Conservation (phyloP, 1,140 invertebrate species). For the Heterodera carotae region DNA sequence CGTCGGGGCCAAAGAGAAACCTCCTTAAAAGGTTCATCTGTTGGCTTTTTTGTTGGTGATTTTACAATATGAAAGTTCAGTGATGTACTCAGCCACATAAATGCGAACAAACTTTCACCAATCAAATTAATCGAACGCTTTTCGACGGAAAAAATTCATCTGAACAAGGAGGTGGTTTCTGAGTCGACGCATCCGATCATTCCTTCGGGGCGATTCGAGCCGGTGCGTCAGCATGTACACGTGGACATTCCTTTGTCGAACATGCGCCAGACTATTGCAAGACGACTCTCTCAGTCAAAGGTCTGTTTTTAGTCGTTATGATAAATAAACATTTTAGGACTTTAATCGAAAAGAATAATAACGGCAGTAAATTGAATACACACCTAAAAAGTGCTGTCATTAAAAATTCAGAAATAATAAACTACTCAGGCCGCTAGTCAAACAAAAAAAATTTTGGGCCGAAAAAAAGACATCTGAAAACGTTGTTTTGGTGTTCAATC, state of each 20-base stretch:
- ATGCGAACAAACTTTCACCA: constrained; percentile 27
- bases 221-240: constrained; percentile 66
- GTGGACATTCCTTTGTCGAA: constrained; percentile 82
- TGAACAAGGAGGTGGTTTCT: constrained; percentile 5
- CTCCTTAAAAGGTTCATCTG: constrained; percentile 46
- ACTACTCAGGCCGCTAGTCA: too few species aligned
- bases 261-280: constrained; percentile 74
- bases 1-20: constrained; percentile 51
- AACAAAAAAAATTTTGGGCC: too few species aligned
- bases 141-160: neutral
- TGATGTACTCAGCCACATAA: constrained; percentile 37
- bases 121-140: neutral
- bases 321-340: too few species aligned
- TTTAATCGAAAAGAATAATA: too few species aligned
- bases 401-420: too few species aligned
- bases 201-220: constrained; percentile 9
- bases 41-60: constrained; percentile 64
- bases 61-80: constrained; percentile 29
- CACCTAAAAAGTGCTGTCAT: too few species aligned
- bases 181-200: neutral
- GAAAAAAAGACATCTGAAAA: too few species aligned
- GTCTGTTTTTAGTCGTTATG: constrained; percentile 1
- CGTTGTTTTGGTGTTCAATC: too few species aligned
- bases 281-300: constrained; percentile 81
- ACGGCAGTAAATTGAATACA: too few species aligned